Evolutionary conservation across 2,888 invertebrate species (phyloP), one percentile per base, ranked within the genome.

Genomic region (Drosophila neotestacea): DNA sequence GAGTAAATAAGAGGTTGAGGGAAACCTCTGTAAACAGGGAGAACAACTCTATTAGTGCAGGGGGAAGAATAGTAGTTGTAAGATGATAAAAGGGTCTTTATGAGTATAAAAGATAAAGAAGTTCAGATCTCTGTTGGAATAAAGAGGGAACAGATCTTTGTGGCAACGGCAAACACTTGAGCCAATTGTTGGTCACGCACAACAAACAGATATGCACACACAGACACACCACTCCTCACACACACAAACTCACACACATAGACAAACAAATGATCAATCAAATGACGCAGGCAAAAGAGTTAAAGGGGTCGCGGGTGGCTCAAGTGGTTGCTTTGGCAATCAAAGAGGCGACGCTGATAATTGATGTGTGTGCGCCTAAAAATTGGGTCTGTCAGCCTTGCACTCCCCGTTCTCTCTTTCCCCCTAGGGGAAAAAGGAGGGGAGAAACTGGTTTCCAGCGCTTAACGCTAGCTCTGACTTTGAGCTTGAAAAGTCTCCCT

Each of bases 241-340:
- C 11, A 61, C 34, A 41, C 28, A 44, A 32, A 32, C 6, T 5
- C 34, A 48, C 22, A 55, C n/a, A 59, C 10, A 44, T 71, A 55
- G 67, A 67, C 84, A 85, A 89, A 85, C 88, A 85, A 88, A 89
- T 90, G 73, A 85, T 85, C 85, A 85, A 85, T 85, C 85, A 89
- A 85, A 42, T 60, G 74, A 75, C 79, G 73, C 73, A 77, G 77
- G 30, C 30, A 55, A 10, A 3, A 52, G 52, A 32, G 76, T 79
- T 79, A 85, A 85, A 59, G 70, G 73, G 77, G 78, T 70, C 79
- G 71, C 67, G 48, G 80, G 79, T 52, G 77, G 81, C 81, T 87
- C 74, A 83, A 83, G 89, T 89, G 81, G 83, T 81, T 87, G 81
- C 88, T 84, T 89, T 87, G 88, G 85, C 89, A 84, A 89, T 84